These are phyloP conservation scores for Lichenostomus cassidix DNA, from an alignment of 2,113 vertebrate genomes.

Conservation along the genomic window DNA sequence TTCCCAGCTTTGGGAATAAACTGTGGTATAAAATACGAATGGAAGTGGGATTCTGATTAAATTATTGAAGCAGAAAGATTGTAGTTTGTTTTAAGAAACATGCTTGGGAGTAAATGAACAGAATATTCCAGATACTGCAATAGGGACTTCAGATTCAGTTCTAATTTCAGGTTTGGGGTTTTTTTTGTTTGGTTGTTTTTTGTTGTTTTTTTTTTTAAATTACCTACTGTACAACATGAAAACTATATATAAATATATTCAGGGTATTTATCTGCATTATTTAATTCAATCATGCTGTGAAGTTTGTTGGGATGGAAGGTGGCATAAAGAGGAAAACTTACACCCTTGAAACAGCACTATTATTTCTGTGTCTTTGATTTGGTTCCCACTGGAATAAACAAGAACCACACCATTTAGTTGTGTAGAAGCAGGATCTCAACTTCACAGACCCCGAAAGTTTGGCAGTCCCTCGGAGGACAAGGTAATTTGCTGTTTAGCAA, in stretches of 20 bases:
- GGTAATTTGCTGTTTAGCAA: neutral
- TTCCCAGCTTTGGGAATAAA: neutral
- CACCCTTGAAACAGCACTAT: neutral
- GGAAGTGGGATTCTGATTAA: neutral
- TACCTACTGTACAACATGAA: neutral
- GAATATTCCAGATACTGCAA: neutral
- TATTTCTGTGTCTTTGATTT: neutral
- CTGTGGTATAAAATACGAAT: neutral
- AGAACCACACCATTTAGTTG: neutral
- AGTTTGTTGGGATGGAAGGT: neutral
- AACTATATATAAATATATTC: neutral
- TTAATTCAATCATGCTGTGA: neutral
- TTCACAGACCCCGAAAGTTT: neutral
- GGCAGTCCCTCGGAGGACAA: neutral
- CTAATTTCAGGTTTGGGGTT: neutral
- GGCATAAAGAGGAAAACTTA: neutral
- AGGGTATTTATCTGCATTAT: neutral
- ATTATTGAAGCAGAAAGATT: neutral
- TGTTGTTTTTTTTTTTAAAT: neutral
- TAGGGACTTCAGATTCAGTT: neutral
- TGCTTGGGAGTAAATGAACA: neutral
- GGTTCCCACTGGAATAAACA: neutral
- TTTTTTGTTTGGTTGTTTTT: accelerated
- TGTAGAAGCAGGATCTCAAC: neutral
- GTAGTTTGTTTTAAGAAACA: neutral